Base-by-base conservation (phyloP, 2,797 vertebrate species). In the Choloepus didactylus region DNA sequence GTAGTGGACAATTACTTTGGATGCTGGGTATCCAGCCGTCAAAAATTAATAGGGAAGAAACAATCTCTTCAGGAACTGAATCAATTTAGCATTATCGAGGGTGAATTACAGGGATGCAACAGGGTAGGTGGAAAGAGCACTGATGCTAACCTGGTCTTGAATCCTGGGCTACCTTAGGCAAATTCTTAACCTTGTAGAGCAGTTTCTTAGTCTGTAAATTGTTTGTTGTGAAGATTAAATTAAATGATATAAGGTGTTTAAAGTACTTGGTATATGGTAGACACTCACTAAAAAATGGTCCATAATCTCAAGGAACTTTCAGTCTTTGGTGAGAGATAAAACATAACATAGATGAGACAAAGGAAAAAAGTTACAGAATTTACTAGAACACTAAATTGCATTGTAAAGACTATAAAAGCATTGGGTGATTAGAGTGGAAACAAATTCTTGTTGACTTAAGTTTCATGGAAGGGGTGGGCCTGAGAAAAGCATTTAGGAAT, bases 191-290 rank as follows among this genome's bases (percentile, higher is more conserved):
- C 9, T 96, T 44, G 66, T n/a, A 89, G 64, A 95, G 70, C 8
- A 93, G 27, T 86, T 94, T 97, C 89, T 76, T 70, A 87, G 93
- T 93, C 46, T 93, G 44, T 95, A 80, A 94, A 89, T 70, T 91
- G 29, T 27, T 77, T 84, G 10, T 44, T 87, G 8, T 87, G 12
- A 83, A 85, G 56, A 64, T 64, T 77, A 84, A 81, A 75, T 93
- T 85, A 88, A 94, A 44, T 91, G 59, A 95, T 25, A 89, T 82
- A 88, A 92, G 44, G 25, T 76, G 11, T 94, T 35, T 89, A 72
- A 69, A 70, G 4, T 90, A 79, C 29, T 16, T 88, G 62, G 49
- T 90, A 85, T 1, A 76, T 51, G 60, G 18, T 75, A 91, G 41
- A 72, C 8, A 88, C 15, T 25, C 15, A 94, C 56, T 93, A 90